Percentiles rank a stretch among this genome's conserved stretches.
Evolutionary conservation across 2,888 invertebrate genomes (phyloP).

Genomic region (Brassicogethes aeneus): DNA sequence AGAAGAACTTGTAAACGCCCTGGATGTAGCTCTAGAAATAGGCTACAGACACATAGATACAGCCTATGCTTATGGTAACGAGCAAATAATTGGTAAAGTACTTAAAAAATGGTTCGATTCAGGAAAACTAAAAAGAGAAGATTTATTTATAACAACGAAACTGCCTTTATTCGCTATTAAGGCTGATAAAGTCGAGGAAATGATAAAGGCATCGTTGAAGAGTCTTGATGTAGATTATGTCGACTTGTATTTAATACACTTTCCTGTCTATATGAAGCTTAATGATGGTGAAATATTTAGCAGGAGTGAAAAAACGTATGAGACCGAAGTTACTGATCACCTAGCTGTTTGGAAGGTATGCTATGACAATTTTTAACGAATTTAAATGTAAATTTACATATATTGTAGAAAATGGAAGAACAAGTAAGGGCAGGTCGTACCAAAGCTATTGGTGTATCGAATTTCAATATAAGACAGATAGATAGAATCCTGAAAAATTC

Average conservation of each 20-base stretch:
- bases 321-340: constrained; percentile 56
- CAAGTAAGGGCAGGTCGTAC: constrained; percentile 59
- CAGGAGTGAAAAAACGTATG: constrained; percentile 52
- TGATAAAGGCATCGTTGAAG: constrained; percentile 54
- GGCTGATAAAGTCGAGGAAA: constrained; percentile 52
- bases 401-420: constrained; percentile 46
- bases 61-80: constrained; percentile 67
- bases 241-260: constrained; percentile 72
- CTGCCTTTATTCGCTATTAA: constrained; percentile 53
- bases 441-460: constrained; percentile 77
- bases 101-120: constrained; percentile 60
- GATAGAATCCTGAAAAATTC: constrained; percentile 47
- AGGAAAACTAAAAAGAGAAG: constrained; percentile 58
- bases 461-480: constrained; percentile 69
- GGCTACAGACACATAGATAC: constrained; percentile 79
- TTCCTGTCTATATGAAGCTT: constrained; percentile 56
- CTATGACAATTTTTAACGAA: background rate
- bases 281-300: constrained; percentile 40
- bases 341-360: constrained; percentile 60
- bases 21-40: constrained; percentile 56
- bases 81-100: constrained; percentile 61
- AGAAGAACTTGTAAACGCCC: constrained; percentile 51
- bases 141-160: constrained; percentile 72
- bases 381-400: background rate
- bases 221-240: constrained; percentile 65